These are phyloP conservation scores for Tetraneura akinire DNA, from an alignment of 1,140 invertebrate genomes.

Conservation along the genomic window DNA sequence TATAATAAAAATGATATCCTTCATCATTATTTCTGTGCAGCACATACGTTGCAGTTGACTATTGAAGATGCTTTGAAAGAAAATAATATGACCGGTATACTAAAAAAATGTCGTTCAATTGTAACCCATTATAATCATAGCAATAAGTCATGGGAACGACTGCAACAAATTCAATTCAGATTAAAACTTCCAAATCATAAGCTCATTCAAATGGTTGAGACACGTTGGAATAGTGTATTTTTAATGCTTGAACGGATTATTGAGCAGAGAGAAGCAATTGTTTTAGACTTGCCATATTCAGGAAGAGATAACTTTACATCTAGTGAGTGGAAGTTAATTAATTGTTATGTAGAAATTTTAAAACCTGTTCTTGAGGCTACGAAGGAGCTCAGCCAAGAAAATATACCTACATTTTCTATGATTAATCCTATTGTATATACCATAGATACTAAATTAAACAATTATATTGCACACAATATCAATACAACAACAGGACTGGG, in stretches of 20 bases:
- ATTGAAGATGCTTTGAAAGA: not conserved
- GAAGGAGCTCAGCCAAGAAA: not conserved
- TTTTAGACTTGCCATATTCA: not conserved
- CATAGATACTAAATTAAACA: not conserved
- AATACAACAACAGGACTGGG: not conserved
- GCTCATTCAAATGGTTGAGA: not conserved
- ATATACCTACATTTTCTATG: not conserved
- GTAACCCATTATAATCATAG: not conserved
- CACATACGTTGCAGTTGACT: no score
- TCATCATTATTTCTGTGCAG: slow-evolving; percentile 7
- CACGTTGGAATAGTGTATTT: not conserved
- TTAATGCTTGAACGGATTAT: not conserved
- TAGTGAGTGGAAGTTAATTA: not conserved
- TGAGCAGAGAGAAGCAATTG: not conserved
- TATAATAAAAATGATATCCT: not conserved
- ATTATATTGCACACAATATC: not conserved
- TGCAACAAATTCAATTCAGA: no score
- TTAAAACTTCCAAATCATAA: no score
- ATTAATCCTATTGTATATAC: not conserved
- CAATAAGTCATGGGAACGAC: no score
- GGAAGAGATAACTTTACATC: not conserved
- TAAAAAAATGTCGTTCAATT: not conserved
- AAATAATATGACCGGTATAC: not conserved
- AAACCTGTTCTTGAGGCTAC: not conserved
- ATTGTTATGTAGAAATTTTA: not conserved